A percentile compares a stretch with the other conserved stretches of the same genome.
These are phyloP conservation scores for Quiscalus mexicanus DNA, from an alignment of 2,113 vertebrate species.

Conservation along the genomic window DNA sequence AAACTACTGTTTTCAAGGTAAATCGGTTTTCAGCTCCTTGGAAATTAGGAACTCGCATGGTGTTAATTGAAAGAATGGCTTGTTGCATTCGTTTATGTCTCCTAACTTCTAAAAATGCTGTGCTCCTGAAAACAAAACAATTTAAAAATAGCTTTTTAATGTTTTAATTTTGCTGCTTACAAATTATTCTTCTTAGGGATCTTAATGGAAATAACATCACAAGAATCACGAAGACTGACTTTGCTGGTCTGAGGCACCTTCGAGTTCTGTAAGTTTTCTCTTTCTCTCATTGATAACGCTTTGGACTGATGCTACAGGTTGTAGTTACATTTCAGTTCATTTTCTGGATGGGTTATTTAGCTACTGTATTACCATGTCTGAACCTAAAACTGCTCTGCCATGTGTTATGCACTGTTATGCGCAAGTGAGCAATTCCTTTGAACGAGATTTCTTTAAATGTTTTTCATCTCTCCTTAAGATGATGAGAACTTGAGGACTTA, in stretches of 20 bases:
- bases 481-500: not conserved
- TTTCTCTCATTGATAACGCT: not conserved
- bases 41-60: not conserved
- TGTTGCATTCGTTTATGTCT: not conserved
- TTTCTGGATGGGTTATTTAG: not conserved
- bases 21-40: not conserved
- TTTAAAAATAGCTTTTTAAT: not conserved
- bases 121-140: not conserved
- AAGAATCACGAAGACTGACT: conserved; percentile 94
- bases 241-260: conserved; percentile 92
- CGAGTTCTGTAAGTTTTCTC: conserved; percentile 92
- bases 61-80: not conserved
- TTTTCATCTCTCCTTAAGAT: not conserved
- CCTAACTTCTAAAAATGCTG: not conserved
- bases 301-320: not conserved
- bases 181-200: conserved; percentile 82
- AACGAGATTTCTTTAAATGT: not conserved
- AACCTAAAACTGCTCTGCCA: not conserved
- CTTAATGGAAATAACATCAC: conserved; percentile 99
- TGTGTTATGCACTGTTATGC: not conserved
- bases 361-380: not conserved
- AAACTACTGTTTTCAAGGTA: not conserved
- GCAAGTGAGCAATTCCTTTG: not conserved
- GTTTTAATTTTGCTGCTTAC: conserved; percentile 64
- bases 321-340: not conserved